Evolutionary conservation across 2,888 invertebrate genomes (phyloP).

Genomic region (Papilio protenor): DNA sequence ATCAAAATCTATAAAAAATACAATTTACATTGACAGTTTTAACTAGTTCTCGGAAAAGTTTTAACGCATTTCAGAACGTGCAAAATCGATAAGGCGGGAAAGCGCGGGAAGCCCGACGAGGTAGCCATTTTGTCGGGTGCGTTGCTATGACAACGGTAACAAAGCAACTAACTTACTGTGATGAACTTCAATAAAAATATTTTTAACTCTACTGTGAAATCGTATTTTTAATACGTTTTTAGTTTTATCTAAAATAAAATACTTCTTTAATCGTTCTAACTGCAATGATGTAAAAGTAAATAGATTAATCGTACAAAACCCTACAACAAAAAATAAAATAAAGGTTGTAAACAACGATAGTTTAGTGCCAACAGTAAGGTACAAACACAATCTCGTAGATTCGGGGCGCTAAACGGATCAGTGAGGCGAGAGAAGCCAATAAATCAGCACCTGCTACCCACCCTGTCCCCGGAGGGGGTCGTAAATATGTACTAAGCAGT

Average conservation of each 20-base stretch:
- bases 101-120: slow-evolving; percentile 63
- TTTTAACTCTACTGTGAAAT: background rate
- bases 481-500: slow-evolving; percentile 33
- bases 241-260: background rate
- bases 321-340: background rate
- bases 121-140: slow-evolving; percentile 60
- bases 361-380: background rate
- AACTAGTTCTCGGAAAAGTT: slow-evolving; percentile 39
- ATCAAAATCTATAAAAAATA: background rate
- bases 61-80: slow-evolving; percentile 55
- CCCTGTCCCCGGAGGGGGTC: slow-evolving; percentile 32
- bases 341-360: background rate
- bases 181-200: background rate
- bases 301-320: background rate
- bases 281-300: background rate
- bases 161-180: slow-evolving; percentile 1
- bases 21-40: slow-evolving; percentile 28
- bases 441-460: slow-evolving; percentile 31
- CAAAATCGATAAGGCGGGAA: slow-evolving; percentile 65
- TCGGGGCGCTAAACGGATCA: slow-evolving; percentile 33
- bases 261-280: background rate
- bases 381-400: slow-evolving; percentile 2
- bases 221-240: background rate
- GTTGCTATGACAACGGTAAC: slow-evolving; percentile 59
- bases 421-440: slow-evolving; percentile 22